Base-by-base conservation (phyloP, 2,113 vertebrate species). In the Callipepla californica region DNA sequence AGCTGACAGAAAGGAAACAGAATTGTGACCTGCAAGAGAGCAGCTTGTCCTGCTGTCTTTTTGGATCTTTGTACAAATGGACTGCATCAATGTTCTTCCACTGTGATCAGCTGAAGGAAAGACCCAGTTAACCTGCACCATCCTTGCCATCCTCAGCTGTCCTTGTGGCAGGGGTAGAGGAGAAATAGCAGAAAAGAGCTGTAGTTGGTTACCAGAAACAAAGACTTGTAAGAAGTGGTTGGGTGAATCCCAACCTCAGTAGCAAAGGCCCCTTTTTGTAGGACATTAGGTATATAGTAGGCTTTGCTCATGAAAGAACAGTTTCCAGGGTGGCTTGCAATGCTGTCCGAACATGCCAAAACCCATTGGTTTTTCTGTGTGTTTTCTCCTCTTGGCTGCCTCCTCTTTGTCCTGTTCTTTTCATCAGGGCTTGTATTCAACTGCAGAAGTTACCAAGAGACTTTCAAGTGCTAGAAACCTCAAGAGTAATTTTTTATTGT, bases 341-440 rank as follows among this genome's bases (percentile, higher is more conserved):
- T 38, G 34, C 15, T 32, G 70, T 13, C 21, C 0, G 0, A 36
- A 58, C 44, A 21, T 32, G 36, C 47, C 62, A 34, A 53, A 73
- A 22, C 19, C 15, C 3, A 0, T 4, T 2, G 5, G 5, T 53
- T 47, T 53, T 1, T 1, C 21, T 38, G 3, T 45, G 38, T 4
- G 0, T 70, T 77, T 93, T 67, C 48, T 68, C 57, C 15, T 12
- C 42, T 83, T 72, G 40, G 13, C 14, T 25, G 36, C n/a, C 80
- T 69, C 17, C 6, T 28, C 53, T 63, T 53, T 22, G 5, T 23
- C 57, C 40, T 55, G 6, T 9, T 62, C 25, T 83, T 47, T 25
- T 5, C 9, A 91, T 20, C 17, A 22, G 45, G 22, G 20, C 59
- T 90, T 8, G 15, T 16, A 32, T 75, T 79, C 40, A 63, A 17